Base-by-base conservation (phyloP, 2,797 vertebrate species). In the Yasuhikotakia modesta region DNA sequence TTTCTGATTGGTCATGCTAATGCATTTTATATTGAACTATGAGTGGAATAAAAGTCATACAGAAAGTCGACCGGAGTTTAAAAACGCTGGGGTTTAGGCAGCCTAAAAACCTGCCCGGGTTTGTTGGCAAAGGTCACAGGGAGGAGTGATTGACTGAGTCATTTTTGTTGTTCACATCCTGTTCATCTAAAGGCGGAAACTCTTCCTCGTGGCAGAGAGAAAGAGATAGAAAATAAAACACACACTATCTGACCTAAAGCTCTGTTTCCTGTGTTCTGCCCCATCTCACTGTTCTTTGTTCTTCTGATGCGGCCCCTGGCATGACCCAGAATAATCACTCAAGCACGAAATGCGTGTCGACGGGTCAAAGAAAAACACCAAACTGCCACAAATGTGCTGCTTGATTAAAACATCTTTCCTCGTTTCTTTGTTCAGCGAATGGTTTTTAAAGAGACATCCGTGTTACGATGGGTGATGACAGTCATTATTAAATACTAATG, bases 131-230 rank as follows among this genome's bases (percentile, higher is more conserved):
- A 67, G 52, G 8, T 24, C 73, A 58, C 12, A 57, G 64, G 22
- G 63, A 60, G 55, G 55, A 52, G 55, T 39, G 45, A 24, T 50
- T 76, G 52, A 21, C 39, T 61, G 53, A 60, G 14, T 67, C 30
- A 75, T 61, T 77, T 78, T 70, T 69, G 68, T 68, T 57, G 52
- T 48, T 75, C 61, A 76, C 76, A 76, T 82, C 76, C 79, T 83
- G 71, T 73, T 6, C 14, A 77, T 66, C 24, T 24, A 48, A 43
- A 32, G 76, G 43, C 70, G 24, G n/a, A 68, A 58, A 48, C 39
- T n/a, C 24, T 83, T 78, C 68, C 65, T 77, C 71, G 78, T 77
- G 76, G 70, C 60, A 64, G 48, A 30, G 43, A 52, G 14, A 70
- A 45, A 68, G 17, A 78, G 63, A 78, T 71, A 27, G 60, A 65